Evolutionary conservation across 1,140 invertebrate genomes (phyloP), one percentile per base, ranked within the genome.

Genomic region (Tyrophagus putrescentiae): DNA sequence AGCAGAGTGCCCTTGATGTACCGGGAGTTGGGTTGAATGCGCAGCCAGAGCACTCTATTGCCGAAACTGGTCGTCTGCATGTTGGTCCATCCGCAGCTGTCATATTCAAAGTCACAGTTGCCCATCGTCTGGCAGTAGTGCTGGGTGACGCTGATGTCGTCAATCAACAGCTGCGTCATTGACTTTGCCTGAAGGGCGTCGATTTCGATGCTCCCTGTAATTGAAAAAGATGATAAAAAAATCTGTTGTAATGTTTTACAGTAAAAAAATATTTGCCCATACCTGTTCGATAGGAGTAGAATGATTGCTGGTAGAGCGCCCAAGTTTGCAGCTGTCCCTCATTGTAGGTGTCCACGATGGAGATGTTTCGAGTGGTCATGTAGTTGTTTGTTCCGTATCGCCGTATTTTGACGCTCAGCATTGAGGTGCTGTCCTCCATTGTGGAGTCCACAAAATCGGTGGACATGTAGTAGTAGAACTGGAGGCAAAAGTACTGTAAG

Each of bases 51-150:
- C 7, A 48, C 18, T 48, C 45, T 21, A 25, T 48, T 48, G 23
- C 45, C 45, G 7, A 7, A 25, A 21, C 7, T 7, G 23, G 45
- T 25, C 31, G 18, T 25, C 1, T 34, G n/a, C 1, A 11, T n/a
- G 41, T 66, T 66, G 1, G 44, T 48, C 34, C 66, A 60, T 28
- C 65, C 65, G 27, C 65, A 67, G 57, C 62, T 60, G 28, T 60
- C 64, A 6, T 56, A 34, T 3, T 65, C 57, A 34, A 67, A 67
- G 45, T 67, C 64, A 33, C 66, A 67, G 31, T 65, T 27, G 11
- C 66, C 66, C 58, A 62, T 31, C 16, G 6, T 54, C 11, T 42
- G 13, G 23, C n/a, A 52, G 32, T 28, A 52, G n/a, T 52, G n/a
- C 31, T 11, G 48, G 2, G 16, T 11, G 13, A 54, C 16, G 9